phyloP scores from a whole-genome alignment of 2,888 invertebrate genomes.

The Scaptomyza parva region DNA sequence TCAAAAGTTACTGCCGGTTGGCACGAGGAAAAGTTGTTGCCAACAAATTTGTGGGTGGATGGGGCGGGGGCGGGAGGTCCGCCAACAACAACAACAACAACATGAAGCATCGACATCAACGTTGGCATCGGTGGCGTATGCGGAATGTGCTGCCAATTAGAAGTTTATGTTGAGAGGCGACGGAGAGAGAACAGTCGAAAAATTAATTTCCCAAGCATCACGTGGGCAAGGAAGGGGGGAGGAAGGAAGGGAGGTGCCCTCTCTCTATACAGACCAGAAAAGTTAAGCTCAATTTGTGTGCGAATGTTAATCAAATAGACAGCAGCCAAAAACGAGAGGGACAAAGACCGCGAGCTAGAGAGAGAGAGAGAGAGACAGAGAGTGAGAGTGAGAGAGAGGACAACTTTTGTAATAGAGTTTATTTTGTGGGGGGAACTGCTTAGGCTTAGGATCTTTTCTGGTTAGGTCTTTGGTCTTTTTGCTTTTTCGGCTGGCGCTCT shows the following conservation, averaged over 20 bases:
- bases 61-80: too few relatives aligned
- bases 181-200: constrained; percentile 46
- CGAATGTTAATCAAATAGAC: constrained; percentile 73
- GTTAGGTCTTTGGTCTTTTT: constrained; percentile 1
- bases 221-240: too few relatives aligned
- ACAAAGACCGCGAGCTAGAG: too few relatives aligned
- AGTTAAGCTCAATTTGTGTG: constrained; percentile 70
- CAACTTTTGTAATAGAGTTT: constrained; percentile 34
- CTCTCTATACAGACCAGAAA: constrained; percentile 10
- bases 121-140: constrained; percentile 40
- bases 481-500: constrained; percentile 30
- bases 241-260: too few relatives aligned
- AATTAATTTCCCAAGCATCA: constrained; percentile 63
- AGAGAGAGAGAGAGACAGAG: neutral
- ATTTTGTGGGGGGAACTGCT: constrained; percentile 16
- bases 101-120: constrained; percentile 12
- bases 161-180: constrained; percentile 66
- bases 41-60: constrained; percentile 43
- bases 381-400: too few relatives aligned
- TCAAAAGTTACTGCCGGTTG: constrained; percentile 51
- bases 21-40: constrained; percentile 37
- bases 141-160: constrained; percentile 77
- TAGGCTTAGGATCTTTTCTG: constrained; percentile 31
- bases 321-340: constrained; percentile 4
- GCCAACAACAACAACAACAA: constrained; percentile 19